Evolutionary conservation across 2,888 invertebrate species (phyloP), one percentile per base, ranked within the genome.

Genomic region (Spatulosminthurus flaviceps): DNA sequence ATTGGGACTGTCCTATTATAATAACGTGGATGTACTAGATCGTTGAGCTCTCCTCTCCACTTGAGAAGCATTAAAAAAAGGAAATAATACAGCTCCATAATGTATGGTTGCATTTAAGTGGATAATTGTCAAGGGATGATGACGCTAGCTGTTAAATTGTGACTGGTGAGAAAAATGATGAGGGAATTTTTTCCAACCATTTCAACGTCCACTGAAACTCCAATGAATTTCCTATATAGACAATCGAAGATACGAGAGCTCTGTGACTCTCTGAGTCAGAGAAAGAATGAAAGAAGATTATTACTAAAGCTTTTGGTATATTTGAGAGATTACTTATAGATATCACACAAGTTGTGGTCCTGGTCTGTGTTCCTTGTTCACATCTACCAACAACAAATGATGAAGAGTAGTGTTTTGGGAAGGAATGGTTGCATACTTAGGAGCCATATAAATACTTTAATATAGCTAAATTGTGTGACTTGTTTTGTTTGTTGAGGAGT

Each of bases 391-490:
- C 19, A 64, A 64, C 64, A 64, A 64, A 64, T 64, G 64, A 64
- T 22, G 64, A 26, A 64, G 26, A 64, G 26, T 64, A 64, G 51
- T 64, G 64, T 11, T 64, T 64, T 64, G 16, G 51, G 16, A 51
- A n/a, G 51, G 51, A 51, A 51, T 51, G 51, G 51, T 16, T 64
- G 26, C 11, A 74, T 74, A 61, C 61, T 74, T 74, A 21, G 24
- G 28, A 51, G 26, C 28, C 61, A 74, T 74, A 74, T 61, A 61
- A 51, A 61, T 71, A 69, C 69, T 74, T 74, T 74, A 74, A 74
- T 74, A 74, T 74, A 26, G 51, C 29, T 51, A 21, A 74, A 74
- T 64, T 74, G 74, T 74, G 74, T 74, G 74, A 74, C 61, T 74
- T 74, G 74, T 74, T 74, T 74, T 74, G 74, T 74, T 69, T 34